A percentile compares a stretch with the other conserved stretches of the same genome.
These are phyloP conservation scores for Periophthalmus modestus DNA, from an alignment of 2,113 vertebrate genomes.

Conservation along the genomic window DNA sequence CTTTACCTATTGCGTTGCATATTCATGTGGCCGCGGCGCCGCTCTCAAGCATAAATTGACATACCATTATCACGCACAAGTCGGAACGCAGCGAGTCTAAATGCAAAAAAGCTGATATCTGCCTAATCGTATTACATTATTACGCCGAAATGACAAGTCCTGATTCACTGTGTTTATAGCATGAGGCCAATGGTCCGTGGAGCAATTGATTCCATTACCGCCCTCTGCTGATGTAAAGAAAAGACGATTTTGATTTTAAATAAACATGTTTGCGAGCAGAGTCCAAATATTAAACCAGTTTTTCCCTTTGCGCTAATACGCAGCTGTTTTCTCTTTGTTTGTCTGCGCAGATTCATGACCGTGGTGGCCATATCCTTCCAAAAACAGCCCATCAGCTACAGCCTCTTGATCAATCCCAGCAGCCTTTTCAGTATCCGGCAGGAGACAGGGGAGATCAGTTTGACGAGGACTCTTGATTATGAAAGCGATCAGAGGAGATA, in stretches of 20 bases:
- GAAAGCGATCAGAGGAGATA: constrained; percentile 84
- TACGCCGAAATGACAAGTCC: constrained; percentile 43
- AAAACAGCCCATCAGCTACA: constrained; percentile 83
- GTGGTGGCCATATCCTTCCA: constrained; percentile 84
- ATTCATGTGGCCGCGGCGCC: constrained; percentile 33
- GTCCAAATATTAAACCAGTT: constrained; percentile 15
- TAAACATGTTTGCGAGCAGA: constrained; percentile 19
- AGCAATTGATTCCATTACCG: constrained; percentile 55
- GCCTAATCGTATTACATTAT: constrained; percentile 46
- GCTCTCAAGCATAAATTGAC: constrained; percentile 28
- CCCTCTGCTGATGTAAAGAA: constrained; percentile 31
- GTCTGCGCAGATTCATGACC: constrained; percentile 78
- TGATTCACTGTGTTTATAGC: constrained; percentile 51
- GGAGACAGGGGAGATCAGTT: constrained; percentile 80
- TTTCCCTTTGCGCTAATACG: background rate
- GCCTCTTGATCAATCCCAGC: constrained; percentile 84
- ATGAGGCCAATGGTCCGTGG: constrained; percentile 43
- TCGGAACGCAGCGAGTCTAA: constrained; percentile 36
- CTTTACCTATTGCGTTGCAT: constrained; percentile 37
- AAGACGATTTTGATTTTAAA: constrained; percentile 46
- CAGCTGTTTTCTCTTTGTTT: constrained; percentile 22
- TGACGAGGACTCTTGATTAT: constrained; percentile 83
- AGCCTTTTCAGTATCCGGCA: constrained; percentile 81
- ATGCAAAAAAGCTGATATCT: constrained; percentile 39
- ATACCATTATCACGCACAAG: constrained; percentile 29